Percentiles rank a stretch among this genome's conserved stretches.
These are phyloP conservation scores for Aleiodes leptofemur DNA, from an alignment of 2,888 invertebrate genomes.

Conservation along the genomic window DNA sequence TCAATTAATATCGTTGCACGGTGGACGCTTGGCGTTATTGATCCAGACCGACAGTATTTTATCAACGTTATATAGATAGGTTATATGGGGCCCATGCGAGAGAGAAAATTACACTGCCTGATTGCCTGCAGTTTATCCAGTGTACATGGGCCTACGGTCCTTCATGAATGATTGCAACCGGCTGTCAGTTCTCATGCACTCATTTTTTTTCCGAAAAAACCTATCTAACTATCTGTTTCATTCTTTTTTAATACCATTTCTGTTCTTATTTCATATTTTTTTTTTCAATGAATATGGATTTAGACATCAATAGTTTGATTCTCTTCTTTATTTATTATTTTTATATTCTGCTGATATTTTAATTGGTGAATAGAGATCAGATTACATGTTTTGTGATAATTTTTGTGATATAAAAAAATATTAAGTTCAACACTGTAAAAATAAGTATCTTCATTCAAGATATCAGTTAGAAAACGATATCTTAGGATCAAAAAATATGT, in stretches of 20 bases:
- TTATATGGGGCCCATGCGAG: slow-evolving; percentile 35
- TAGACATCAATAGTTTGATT: too few relatives aligned
- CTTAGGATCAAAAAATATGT: too few relatives aligned
- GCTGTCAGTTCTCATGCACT: slow-evolving; percentile 39
- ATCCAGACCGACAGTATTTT: slow-evolving; percentile 55
- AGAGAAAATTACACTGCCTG: slow-evolving; percentile 54
- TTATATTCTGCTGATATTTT: too few relatives aligned
- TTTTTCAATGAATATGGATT: neutral
- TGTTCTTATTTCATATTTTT: neutral
- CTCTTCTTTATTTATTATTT: too few relatives aligned
- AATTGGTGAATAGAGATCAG: too few relatives aligned
- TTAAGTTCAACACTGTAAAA: too few relatives aligned
- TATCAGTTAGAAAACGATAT: too few relatives aligned
- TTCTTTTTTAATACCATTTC: neutral
- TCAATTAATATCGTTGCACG: slow-evolving; percentile 60
- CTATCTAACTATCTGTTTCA: slow-evolving; percentile 18
- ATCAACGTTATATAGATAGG: slow-evolving; percentile 43
- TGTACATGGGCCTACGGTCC: slow-evolving; percentile 38
- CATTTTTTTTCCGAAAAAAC: slow-evolving; percentile 3
- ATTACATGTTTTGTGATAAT: too few relatives aligned
- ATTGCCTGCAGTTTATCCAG: slow-evolving; percentile 52
- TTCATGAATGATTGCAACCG: slow-evolving; percentile 52
- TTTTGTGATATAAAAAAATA: too few relatives aligned
- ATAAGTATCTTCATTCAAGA: too few relatives aligned
- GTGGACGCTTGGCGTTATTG: slow-evolving; percentile 53